Evolutionary conservation across 2,888 invertebrate species (phyloP).

Genomic region (Isotomurus palustris): DNA sequence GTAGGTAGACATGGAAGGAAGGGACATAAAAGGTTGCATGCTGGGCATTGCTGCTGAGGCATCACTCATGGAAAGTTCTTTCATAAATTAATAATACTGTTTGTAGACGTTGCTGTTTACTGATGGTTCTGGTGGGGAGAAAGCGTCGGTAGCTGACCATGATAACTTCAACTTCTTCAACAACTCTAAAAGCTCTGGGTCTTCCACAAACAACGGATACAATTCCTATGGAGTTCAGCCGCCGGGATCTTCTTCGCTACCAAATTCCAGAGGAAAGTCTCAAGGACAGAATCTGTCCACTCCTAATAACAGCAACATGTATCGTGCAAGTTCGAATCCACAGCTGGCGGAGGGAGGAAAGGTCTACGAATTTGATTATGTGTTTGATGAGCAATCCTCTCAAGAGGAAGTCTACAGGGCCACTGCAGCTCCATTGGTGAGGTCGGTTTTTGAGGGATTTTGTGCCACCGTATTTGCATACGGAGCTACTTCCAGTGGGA

Average conservation of each 20-base stretch:
- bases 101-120: slow-evolving; percentile 37
- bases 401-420: slow-evolving; percentile 78
- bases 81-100: too few species aligned
- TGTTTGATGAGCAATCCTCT: slow-evolving; percentile 78
- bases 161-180: too few species aligned
- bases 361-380: slow-evolving; percentile 76
- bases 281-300: neutral
- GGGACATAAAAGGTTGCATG: neutral
- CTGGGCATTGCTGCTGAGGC: neutral
- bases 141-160: too few species aligned
- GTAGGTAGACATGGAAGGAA: too few species aligned
- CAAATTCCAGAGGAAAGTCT: neutral
- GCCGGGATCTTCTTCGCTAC: neutral
- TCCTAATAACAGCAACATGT: neutral
- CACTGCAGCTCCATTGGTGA: slow-evolving; percentile 78
- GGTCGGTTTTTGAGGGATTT: slow-evolving; percentile 78
- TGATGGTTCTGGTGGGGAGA: slow-evolving; percentile 29
- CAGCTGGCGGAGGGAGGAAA: slow-evolving; percentile 54
- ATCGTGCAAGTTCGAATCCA: too few species aligned
- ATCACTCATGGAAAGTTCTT: too few species aligned
- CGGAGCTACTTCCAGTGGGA: slow-evolving; percentile 73
- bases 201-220: neutral
- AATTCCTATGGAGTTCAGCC: neutral
- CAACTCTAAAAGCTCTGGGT: neutral
- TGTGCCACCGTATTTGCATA: slow-evolving; percentile 96